Percentiles rank a stretch among this genome's conserved stretches.
These are phyloP conservation scores for Siderastrea siderea DNA, from an alignment of 92 coral and sea anemone genomes.

Conservation along the genomic window DNA sequence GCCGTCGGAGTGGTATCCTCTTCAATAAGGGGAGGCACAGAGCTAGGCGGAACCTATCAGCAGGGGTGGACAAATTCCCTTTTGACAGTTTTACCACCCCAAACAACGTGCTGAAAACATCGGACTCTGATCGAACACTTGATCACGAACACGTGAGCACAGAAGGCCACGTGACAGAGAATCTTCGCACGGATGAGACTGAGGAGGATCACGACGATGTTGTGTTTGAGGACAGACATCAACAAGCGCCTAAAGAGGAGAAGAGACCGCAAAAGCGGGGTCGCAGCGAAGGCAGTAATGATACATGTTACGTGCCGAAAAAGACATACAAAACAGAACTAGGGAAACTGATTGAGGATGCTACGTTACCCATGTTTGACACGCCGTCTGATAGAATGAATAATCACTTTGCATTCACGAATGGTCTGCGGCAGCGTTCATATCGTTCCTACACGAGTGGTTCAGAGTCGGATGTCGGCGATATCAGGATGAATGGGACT, in stretches of 20 bases:
- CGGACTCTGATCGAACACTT: conserved; percentile 70
- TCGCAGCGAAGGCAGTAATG: conserved; percentile 72
- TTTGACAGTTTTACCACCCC: conserved; percentile 37
- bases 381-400: conserved; percentile 72
- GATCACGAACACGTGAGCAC: conserved; percentile 76
- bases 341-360: conserved; percentile 91
- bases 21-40: conserved; percentile 97
- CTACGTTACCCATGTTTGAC: conserved; percentile 91
- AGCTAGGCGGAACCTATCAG: conserved; percentile 88
- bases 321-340: conserved; percentile 89
- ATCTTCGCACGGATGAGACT: conserved; percentile 72
- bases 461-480: conserved; percentile 90
- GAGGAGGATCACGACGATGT: conserved; percentile 69
- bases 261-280: conserved; percentile 72
- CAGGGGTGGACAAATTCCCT: conserved; percentile 73
- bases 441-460: conserved; percentile 97
- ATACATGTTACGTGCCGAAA: conserved; percentile 70
- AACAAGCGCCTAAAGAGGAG: conserved; percentile 57
- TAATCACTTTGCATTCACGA: conserved; percentile 82
- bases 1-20: conserved; percentile 98
- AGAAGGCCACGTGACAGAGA: conserved; percentile 87
- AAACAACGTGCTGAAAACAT: conserved; percentile 77
- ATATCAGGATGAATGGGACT: conserved; percentile 84
- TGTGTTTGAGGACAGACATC: conserved; percentile 81
- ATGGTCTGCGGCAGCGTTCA: conserved; percentile 93